phyloP scores from a whole-genome alignment of 2,888 invertebrate species.

The Matsumyia berberina region DNA sequence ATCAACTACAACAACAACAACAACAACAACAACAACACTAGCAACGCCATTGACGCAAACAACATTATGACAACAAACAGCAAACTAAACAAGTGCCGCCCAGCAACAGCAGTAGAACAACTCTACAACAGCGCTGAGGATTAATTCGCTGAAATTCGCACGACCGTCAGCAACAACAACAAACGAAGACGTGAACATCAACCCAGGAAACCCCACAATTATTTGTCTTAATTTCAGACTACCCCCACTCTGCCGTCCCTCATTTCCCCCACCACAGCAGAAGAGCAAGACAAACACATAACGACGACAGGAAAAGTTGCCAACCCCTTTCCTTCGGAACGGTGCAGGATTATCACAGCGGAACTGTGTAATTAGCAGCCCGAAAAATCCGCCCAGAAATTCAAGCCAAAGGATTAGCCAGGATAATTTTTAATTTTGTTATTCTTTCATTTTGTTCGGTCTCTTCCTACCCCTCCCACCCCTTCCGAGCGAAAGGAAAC shows the following conservation, averaged over 20 bases:
- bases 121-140: slow-evolving; percentile 61
- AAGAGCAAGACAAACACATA: slow-evolving; percentile 9
- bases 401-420: slow-evolving; percentile 54
- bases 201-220: slow-evolving; percentile 51
- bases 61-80: slow-evolving; percentile 65
- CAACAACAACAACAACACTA: slow-evolving; percentile 40
- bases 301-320: slow-evolving; percentile 12
- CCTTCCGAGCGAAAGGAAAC: slow-evolving; percentile 67
- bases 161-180: slow-evolving; percentile 37
- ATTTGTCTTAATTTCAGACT: slow-evolving; percentile 49
- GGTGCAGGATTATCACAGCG: slow-evolving; percentile 55
- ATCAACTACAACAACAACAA: slow-evolving; percentile 3
- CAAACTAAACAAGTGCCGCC: slow-evolving; percentile 57
- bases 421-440: slow-evolving; percentile 35
- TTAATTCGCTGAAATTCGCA: slow-evolving; percentile 49
- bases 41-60: slow-evolving; percentile 41
- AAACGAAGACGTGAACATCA: slow-evolving; percentile 19
- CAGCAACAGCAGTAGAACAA: slow-evolving; percentile 53
- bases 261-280: not conserved
- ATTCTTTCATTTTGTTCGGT: slow-evolving; percentile 15
- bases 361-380: slow-evolving; percentile 60
- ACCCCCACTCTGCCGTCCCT: slow-evolving; percentile 10
- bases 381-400: slow-evolving; percentile 28
- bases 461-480: slow-evolving; percentile 9
- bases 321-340: slow-evolving; percentile 10